These are phyloP conservation scores for Lithobates pipiens DNA, from an alignment of 2,797 vertebrate genomes.

Conservation along the genomic window DNA sequence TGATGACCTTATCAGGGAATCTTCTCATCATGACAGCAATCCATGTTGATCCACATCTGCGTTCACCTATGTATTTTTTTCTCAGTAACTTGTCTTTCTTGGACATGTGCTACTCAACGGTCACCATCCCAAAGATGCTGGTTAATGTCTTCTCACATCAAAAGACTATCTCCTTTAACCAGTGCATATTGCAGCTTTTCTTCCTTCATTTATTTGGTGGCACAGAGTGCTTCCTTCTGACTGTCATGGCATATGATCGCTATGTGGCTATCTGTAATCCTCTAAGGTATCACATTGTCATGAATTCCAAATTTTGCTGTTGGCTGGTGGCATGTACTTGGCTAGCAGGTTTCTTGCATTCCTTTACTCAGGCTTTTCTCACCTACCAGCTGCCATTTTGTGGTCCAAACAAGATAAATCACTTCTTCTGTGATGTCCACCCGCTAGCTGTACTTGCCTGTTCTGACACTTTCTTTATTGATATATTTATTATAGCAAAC, in stretches of 20 bases:
- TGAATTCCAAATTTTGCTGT: slow-evolving; percentile 55
- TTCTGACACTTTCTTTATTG: slow-evolving; percentile 65
- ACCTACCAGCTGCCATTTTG: slow-evolving; percentile 67
- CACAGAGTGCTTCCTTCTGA: slow-evolving; percentile 73
- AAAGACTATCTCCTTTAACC: slow-evolving; percentile 69
- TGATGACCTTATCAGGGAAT: slow-evolving; percentile 68
- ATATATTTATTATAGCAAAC: slow-evolving; percentile 69
- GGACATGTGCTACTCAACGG: slow-evolving; percentile 71
- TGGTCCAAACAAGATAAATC: slow-evolving; percentile 70
- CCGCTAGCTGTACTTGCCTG: slow-evolving; percentile 68
- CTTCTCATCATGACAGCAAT: slow-evolving; percentile 68
- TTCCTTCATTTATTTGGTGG: slow-evolving; percentile 73
- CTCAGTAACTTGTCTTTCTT: slow-evolving; percentile 72
- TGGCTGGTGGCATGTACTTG: slow-evolving; percentile 65
- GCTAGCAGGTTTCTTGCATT: slow-evolving; percentile 68
- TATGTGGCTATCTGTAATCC: slow-evolving; percentile 72
- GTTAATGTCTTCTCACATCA: slow-evolving; percentile 62
- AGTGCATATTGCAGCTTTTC: slow-evolving; percentile 71
- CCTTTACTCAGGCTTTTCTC: slow-evolving; percentile 66
- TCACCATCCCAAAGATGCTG: slow-evolving; percentile 72
- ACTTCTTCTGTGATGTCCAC: slow-evolving; percentile 71
- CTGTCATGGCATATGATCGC: slow-evolving; percentile 71
- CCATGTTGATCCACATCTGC: slow-evolving; percentile 61
- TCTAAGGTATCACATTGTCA: slow-evolving; percentile 68
- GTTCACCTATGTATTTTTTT: slow-evolving; percentile 75